A percentile compares a stretch with the other conserved stretches of the same genome.
These are phyloP conservation scores for Chromis chromis DNA, from an alignment of 2,797 vertebrate species.

Conservation along the genomic window DNA sequence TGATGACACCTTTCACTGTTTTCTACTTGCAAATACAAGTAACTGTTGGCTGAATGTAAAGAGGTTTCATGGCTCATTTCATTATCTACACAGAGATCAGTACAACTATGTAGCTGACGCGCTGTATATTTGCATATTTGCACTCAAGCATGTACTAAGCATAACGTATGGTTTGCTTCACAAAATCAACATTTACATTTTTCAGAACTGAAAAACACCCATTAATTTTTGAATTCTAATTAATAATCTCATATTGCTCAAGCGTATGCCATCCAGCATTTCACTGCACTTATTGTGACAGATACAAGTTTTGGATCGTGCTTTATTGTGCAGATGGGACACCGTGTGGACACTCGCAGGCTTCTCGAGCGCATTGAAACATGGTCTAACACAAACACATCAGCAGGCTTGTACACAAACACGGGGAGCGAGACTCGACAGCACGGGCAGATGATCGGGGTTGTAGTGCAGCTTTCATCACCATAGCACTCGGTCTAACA, in stretches of 20 bases:
- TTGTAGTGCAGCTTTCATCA: conserved; percentile 77
- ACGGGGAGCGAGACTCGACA: conserved; percentile 12
- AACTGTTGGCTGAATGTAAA: background rate
- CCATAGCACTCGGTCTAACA: conserved; percentile 68
- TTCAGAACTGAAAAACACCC: background rate
- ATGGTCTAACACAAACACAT: conserved; percentile 40
- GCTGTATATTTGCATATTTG: background rate
- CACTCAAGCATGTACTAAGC: background rate
- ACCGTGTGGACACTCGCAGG: conserved; percentile 1
- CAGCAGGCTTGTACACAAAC: conserved; percentile 34
- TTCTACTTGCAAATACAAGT: background rate
- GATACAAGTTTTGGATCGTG: background rate
- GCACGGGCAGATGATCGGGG: conserved; percentile 66
- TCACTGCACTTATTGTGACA: background rate
- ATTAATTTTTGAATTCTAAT: background rate
- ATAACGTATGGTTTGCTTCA: background rate
- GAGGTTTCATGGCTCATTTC: background rate
- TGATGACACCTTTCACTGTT: background rate
- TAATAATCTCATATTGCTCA: background rate
- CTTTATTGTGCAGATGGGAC: conserved; percentile 9
- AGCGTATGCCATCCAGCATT: background rate
- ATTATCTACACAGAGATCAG: background rate
- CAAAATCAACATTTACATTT: background rate
- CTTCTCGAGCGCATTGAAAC: conserved; percentile 16
- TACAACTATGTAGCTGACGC: background rate